Percentiles rank a stretch among this genome's conserved stretches.
Evolutionary conservation across 2,113 vertebrate species (phyloP).

Genomic region (Gambusia holbrooki): DNA sequence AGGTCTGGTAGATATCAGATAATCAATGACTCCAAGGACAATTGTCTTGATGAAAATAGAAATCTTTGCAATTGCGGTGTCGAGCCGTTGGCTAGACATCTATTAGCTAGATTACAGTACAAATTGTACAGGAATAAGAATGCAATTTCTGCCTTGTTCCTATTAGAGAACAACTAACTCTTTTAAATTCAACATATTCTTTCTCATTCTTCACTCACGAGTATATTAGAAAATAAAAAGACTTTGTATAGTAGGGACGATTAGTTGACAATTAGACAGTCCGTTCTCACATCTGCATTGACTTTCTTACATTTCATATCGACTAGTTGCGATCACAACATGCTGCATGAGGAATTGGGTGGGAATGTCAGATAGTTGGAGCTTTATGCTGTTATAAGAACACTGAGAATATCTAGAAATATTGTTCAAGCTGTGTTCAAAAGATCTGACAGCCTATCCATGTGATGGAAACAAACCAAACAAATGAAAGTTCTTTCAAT

Average conservation of each 20-base stretch:
- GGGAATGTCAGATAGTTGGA: too few species aligned
- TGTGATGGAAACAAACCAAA: too few species aligned
- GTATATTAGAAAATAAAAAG: slow-evolving; percentile 15
- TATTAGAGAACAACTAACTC: slow-evolving; percentile 12
- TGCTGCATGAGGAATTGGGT: too few species aligned
- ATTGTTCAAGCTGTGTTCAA: too few species aligned
- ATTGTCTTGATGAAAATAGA: slow-evolving; percentile 37
- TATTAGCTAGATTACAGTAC: slow-evolving; percentile 5
- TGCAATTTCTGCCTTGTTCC: slow-evolving; percentile 14
- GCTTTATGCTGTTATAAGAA: too few species aligned
- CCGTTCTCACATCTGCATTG: too few species aligned
- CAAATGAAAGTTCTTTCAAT: too few species aligned
- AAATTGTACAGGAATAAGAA: slow-evolving; percentile 31
- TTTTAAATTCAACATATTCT: slow-evolving; percentile 9
- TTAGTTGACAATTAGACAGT: too few species aligned
- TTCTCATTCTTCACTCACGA: not conserved
- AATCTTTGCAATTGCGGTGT: slow-evolving; percentile 11
- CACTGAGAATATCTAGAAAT: too few species aligned
- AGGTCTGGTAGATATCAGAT: slow-evolving; percentile 33
- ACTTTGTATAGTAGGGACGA: not conserved
- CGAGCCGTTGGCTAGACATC: slow-evolving; percentile 15
- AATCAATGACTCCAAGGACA: slow-evolving; percentile 45
- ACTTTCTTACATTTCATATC: too few species aligned
- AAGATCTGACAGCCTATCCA: too few species aligned
- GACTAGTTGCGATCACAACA: too few species aligned